These are phyloP conservation scores for Brachystomella parvula DNA, from an alignment of 1,140 invertebrate genomes.

Conservation along the genomic window DNA sequence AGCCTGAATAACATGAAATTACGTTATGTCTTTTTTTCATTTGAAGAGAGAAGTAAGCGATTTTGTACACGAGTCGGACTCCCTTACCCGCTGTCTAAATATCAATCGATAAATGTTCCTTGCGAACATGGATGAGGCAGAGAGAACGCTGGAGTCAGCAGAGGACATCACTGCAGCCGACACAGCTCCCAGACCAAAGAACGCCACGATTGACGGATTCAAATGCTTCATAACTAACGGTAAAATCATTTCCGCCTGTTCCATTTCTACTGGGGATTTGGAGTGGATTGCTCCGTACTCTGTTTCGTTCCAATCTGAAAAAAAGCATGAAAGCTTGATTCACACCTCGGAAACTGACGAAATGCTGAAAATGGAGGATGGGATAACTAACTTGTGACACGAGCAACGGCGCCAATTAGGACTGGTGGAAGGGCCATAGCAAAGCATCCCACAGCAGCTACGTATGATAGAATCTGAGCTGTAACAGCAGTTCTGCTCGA, in stretches of 20 bases:
- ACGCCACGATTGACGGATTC: constrained; percentile 57
- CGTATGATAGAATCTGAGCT: constrained; percentile 63
- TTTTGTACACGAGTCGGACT: too few species aligned
- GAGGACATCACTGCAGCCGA: constrained; percentile 76
- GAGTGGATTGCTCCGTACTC: constrained; percentile 46
- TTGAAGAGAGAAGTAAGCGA: too few species aligned
- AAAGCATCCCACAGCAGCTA: constrained; percentile 64
- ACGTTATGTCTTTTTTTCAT: too few species aligned
- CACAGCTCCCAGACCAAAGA: constrained; percentile 67
- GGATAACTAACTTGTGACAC: constrained; percentile 52
- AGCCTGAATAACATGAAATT: too few species aligned
- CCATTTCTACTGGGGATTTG: constrained; percentile 42
- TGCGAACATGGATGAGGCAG: constrained; percentile 71
- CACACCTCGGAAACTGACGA: not conserved
- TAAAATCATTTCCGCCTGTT: constrained; percentile 55
- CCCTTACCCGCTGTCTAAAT: constrained; percentile 59
- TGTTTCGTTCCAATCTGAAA: constrained; percentile 56
- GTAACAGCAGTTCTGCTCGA: constrained; percentile 61
- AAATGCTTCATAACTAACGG: constrained; percentile 67
- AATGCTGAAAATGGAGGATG: not conserved
- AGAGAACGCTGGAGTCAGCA: constrained; percentile 66
- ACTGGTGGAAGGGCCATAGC: constrained; percentile 65
- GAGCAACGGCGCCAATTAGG: constrained; percentile 64
- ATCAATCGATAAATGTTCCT: constrained; percentile 68
- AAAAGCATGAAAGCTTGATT: constrained; percentile 3